phyloP scores from a whole-genome alignment of 2,888 invertebrate species.

The Eupelmus urozonus region DNA sequence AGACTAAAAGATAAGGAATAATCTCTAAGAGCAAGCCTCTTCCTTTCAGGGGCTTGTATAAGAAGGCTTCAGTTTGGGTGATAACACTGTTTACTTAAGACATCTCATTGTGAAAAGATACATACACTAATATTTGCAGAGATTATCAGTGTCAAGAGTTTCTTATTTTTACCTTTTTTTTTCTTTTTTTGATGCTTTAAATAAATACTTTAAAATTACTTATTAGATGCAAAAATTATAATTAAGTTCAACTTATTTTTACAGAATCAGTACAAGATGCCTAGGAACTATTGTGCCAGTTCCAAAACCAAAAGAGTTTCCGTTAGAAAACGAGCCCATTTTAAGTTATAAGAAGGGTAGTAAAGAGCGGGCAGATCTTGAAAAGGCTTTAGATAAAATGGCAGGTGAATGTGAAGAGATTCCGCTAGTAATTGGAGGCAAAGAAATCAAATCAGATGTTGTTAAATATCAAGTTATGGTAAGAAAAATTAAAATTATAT shows the following conservation, averaged over 20 bases:
- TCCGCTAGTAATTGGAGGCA: conserved; percentile 97
- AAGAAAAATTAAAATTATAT: conserved; percentile 61
- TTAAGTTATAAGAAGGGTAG: conserved; percentile 90
- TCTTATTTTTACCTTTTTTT: conserved; percentile 52
- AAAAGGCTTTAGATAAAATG: conserved; percentile 83
- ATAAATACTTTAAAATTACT: conserved; percentile 11
- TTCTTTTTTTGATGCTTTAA: background rate
- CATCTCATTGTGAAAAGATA: conserved; percentile 41
- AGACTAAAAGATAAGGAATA: conserved; percentile 45
- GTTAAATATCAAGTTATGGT: conserved; percentile 88
- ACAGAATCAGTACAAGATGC: conserved; percentile 78
- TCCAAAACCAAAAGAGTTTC: conserved; percentile 83
- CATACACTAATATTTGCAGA: conserved; percentile 63
- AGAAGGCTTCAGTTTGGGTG: conserved; percentile 45
- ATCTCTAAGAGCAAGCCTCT: conserved; percentile 39
- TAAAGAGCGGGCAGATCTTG: conserved; percentile 86
- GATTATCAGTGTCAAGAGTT: conserved; percentile 25
- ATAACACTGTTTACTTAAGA: conserved; percentile 62
- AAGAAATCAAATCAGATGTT: conserved; percentile 87
- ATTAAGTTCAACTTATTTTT: conserved; percentile 58
- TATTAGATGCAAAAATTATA: background rate
- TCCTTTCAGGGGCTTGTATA: conserved; percentile 39
- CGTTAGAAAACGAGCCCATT: conserved; percentile 88
- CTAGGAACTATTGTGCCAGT: conserved; percentile 83
- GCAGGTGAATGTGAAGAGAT: conserved; percentile 87